These are phyloP conservation scores for Solenopsis fugax DNA, from an alignment of 1,140 invertebrate species.

Conservation along the genomic window DNA sequence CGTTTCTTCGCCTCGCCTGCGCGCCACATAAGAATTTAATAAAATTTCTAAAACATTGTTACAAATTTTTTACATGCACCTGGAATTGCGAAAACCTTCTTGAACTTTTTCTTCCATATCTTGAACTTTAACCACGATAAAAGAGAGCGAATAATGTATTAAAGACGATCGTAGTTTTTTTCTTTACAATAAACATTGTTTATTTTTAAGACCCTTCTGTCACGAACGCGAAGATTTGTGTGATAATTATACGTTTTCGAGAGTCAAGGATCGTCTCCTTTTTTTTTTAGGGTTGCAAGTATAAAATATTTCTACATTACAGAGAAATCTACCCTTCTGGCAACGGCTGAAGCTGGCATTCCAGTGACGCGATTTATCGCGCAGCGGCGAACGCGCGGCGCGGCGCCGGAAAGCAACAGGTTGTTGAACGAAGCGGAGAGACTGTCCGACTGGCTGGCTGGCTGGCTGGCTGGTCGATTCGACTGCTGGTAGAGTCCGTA, in stretches of 20 bases:
- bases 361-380: slow-evolving; percentile 44
- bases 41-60: background rate
- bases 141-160: background rate
- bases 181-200: background rate
- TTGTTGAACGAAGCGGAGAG: slow-evolving; percentile 69
- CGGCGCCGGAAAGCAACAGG: slow-evolving; percentile 70
- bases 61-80: background rate
- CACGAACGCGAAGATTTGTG: background rate
- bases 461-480: slow-evolving; percentile 45
- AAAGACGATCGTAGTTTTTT: background rate
- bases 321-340: slow-evolving; percentile 27
- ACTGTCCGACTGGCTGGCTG: slow-evolving; percentile 18
- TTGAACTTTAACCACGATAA: background rate
- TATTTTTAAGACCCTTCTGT: background rate
- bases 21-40: background rate
- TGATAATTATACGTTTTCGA: slow-evolving; percentile 3
- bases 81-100: background rate
- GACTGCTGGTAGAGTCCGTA: slow-evolving; percentile 51
- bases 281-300: background rate
- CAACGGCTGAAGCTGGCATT: slow-evolving; percentile 32
- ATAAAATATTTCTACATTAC: slow-evolving; percentile 9
- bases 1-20: slow-evolving; percentile 19
- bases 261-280: background rate
- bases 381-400: slow-evolving; percentile 49
- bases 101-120: too few species aligned